These are phyloP conservation scores for Hemibagrus guttatus DNA, from an alignment of 2,797 vertebrate genomes.

Conservation along the genomic window DNA sequence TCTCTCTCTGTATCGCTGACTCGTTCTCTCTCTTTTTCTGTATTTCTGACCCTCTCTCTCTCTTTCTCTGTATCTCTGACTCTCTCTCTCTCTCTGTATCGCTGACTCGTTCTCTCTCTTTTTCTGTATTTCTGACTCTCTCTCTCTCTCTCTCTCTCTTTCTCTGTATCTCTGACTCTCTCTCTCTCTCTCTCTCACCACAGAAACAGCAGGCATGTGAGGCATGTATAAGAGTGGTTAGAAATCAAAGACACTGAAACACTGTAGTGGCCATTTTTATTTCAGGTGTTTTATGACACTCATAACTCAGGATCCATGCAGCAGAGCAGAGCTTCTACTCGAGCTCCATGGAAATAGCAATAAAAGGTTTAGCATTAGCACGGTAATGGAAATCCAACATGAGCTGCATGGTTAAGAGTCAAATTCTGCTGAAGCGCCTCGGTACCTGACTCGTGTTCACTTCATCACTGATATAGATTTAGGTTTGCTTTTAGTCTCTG, in stretches of 20 bases:
- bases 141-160: neutral
- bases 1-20: no score
- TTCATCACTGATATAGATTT: neutral
- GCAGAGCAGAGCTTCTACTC: neutral
- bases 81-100: neutral
- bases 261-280: neutral
- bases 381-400: neutral
- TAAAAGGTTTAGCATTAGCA: conserved; percentile 8
- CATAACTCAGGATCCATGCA: neutral
- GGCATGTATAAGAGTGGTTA: neutral
- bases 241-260: neutral
- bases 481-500: neutral
- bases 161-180: neutral
- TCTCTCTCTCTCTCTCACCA: neutral
- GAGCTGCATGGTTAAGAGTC: neutral
- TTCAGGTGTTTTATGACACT: neutral
- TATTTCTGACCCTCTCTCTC: no score
- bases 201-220: neutral
- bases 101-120: neutral
- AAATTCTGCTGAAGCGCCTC: neutral
- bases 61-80: no score
- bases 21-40: no score
- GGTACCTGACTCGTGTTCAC: neutral
- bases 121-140: neutral
- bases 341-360: neutral